These are phyloP conservation scores for Oscheius sp. DNA, from an alignment of 2,888 invertebrate species.

Conservation along the genomic window DNA sequence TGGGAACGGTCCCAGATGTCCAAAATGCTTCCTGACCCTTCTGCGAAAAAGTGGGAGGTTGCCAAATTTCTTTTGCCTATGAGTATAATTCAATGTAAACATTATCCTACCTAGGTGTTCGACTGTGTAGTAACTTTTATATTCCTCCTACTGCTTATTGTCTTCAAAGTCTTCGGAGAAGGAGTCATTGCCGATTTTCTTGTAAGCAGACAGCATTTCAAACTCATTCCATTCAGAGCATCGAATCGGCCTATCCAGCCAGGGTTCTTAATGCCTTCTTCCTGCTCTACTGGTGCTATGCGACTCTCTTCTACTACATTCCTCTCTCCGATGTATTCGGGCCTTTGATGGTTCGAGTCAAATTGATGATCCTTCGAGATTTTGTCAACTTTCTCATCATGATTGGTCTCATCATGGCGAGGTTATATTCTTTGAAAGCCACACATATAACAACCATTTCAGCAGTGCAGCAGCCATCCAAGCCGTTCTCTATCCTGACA, in stretches of 20 bases:
- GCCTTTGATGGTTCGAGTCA: conserved; percentile 76
- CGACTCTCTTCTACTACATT: conserved; percentile 75
- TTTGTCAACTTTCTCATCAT: conserved; percentile 69
- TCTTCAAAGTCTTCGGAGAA: conserved; percentile 54
- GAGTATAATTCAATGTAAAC: no score
- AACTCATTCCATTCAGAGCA: background rate
- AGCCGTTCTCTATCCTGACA: conserved; percentile 76
- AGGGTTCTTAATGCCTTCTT: conserved; percentile 64
- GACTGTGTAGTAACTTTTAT: conserved; percentile 52
- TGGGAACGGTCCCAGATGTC: no score
- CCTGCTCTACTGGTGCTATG: conserved; percentile 76
- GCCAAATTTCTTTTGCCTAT: no score
- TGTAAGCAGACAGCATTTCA: conserved; percentile 34
- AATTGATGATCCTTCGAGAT: conserved; percentile 74
- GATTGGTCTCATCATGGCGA: conserved; percentile 63
- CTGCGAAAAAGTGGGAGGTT: no score
- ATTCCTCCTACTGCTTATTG: conserved; percentile 56
- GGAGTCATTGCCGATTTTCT: conserved; percentile 33
- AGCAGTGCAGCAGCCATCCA: conserved; percentile 73
- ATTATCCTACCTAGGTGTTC: conserved; percentile 40
- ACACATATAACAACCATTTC: conserved; percentile 3
- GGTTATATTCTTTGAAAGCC: conserved; percentile 37
- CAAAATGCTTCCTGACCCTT: no score
- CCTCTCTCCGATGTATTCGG: conserved; percentile 74
- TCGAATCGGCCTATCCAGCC: conserved; percentile 51